Evolutionary conservation across 2,797 vertebrate genomes (phyloP).

Genomic region (Erpetoichthys calabaricus): DNA sequence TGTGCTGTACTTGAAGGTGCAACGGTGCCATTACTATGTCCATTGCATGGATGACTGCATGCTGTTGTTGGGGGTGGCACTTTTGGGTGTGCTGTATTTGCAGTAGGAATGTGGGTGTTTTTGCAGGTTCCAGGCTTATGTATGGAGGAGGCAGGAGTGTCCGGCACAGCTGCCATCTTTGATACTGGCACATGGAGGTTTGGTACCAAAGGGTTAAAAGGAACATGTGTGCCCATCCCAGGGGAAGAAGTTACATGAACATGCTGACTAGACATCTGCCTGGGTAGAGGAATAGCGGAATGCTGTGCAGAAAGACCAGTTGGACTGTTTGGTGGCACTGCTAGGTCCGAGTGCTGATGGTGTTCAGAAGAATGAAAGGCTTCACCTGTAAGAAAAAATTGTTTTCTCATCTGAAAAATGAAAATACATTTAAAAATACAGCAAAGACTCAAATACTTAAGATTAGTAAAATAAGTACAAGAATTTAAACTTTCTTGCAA

Average conservation of each 20-base stretch:
- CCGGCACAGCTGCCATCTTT: conserved; percentile 54
- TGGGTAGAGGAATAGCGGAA: conserved; percentile 63
- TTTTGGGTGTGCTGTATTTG: conserved; percentile 77
- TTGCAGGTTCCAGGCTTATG: conserved; percentile 71
- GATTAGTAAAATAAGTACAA: no score
- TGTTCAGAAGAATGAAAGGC: conserved; percentile 84
- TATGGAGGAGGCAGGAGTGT: conserved; percentile 47
- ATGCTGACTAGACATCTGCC: conserved; percentile 64
- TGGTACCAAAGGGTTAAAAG: conserved; percentile 61
- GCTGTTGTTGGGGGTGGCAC: conserved; percentile 59
- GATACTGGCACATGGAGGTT: conserved; percentile 42
- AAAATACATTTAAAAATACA: no score
- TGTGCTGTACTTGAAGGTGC: conserved; percentile 59
- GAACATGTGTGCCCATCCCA: conserved; percentile 41
- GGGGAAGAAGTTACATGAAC: conserved; percentile 55
- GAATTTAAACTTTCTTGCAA: no score
- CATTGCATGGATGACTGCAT: conserved; percentile 84
- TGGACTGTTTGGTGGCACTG: conserved; percentile 93
- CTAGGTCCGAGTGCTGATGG: conserved; percentile 87
- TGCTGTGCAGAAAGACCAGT: conserved; percentile 82
- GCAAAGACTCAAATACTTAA: no score
- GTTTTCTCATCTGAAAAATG: no score
- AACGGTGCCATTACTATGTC: conserved; percentile 68
- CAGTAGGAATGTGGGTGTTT: conserved; percentile 74
- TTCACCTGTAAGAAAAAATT: conserved; percentile 60